These are phyloP conservation scores for Catostomus latipinnis DNA, from an alignment of 2,797 vertebrate species.

Conservation along the genomic window DNA sequence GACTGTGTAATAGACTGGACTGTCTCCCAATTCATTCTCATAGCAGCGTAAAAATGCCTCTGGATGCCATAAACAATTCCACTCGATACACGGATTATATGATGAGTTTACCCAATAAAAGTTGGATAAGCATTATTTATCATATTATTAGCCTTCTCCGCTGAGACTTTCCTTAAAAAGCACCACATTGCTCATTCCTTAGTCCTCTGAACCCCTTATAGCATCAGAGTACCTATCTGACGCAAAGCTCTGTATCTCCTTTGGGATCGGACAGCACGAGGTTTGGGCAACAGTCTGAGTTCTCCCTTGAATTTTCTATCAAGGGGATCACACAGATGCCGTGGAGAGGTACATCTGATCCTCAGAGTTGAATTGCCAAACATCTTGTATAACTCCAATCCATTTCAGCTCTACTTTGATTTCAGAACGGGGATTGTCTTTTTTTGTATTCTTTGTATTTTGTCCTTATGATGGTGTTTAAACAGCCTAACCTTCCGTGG, in stretches of 20 bases:
- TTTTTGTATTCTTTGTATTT: background rate
- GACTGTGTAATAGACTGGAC: background rate
- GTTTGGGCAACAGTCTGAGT: background rate
- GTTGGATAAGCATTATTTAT: background rate
- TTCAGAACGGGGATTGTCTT: conserved; percentile 4
- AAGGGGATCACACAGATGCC: no score
- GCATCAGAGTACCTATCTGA: conserved; percentile 64
- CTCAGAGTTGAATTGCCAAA: background rate
- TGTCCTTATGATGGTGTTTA: background rate
- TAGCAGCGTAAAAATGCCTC: background rate
- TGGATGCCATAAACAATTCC: conserved; percentile 6
- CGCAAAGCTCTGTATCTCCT: conserved; percentile 13
- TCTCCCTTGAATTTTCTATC: background rate
- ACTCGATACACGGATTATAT: conserved; percentile 11
- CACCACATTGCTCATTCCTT: conserved; percentile 36
- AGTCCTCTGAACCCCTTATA: conserved; percentile 54
- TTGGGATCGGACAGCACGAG: background rate
- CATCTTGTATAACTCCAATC: background rate
- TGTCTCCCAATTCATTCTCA: background rate
- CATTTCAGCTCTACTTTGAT: background rate
- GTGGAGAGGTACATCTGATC: no score
- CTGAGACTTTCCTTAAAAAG: conserved; percentile 57
- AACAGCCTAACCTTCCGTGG: background rate
- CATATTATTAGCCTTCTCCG: background rate
- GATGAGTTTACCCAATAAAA: conserved; percentile 23